Percentiles rank a stretch among this genome's conserved stretches.
Conservation (phyloP, 2,888 invertebrate species). For the Leptura quadrifasciata region DNA sequence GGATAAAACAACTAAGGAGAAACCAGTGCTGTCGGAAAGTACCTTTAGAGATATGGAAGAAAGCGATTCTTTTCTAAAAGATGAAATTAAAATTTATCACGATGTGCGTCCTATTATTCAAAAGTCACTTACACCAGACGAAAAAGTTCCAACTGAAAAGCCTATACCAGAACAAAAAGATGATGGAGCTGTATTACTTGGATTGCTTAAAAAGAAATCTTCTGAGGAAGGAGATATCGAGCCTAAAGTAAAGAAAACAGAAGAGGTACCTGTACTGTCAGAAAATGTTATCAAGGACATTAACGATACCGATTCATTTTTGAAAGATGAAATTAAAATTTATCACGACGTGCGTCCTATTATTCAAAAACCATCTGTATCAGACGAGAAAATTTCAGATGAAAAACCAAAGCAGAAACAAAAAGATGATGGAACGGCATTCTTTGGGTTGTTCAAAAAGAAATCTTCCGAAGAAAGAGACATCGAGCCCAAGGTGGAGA, state of each 20-base stretch:
- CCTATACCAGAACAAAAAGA: neutral
- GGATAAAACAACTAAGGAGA: neutral
- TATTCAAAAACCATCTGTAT: conserved; percentile 38
- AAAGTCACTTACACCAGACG: neutral
- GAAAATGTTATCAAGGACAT: conserved; percentile 31
- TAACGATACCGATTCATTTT: conserved; percentile 27
- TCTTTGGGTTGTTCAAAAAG: conserved; percentile 55
- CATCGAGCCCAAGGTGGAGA: conserved; percentile 25
- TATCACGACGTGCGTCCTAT: conserved; percentile 45
- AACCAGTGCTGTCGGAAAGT: conserved; percentile 14
- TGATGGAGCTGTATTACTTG: conserved; percentile 12
- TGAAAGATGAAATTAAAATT: conserved; percentile 47
- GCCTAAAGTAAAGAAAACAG: neutral
- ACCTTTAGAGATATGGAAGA: conserved; percentile 52
- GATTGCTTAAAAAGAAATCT: conserved; percentile 29
- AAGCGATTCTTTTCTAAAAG: conserved; percentile 28
- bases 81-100: conserved; percentile 33
- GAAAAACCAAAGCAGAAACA: conserved; percentile 45
- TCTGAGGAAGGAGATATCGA: conserved; percentile 19
- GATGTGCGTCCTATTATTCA: conserved; percentile 47
- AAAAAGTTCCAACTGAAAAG: neutral
- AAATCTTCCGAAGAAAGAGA: conserved; percentile 50
- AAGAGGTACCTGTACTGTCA: conserved; percentile 24
- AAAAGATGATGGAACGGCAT: conserved; percentile 23
- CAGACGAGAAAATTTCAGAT: conserved; percentile 7